Base-by-base conservation (phyloP, 1,140 invertebrate species). In the Polypedilum vanderplanki region DNA sequence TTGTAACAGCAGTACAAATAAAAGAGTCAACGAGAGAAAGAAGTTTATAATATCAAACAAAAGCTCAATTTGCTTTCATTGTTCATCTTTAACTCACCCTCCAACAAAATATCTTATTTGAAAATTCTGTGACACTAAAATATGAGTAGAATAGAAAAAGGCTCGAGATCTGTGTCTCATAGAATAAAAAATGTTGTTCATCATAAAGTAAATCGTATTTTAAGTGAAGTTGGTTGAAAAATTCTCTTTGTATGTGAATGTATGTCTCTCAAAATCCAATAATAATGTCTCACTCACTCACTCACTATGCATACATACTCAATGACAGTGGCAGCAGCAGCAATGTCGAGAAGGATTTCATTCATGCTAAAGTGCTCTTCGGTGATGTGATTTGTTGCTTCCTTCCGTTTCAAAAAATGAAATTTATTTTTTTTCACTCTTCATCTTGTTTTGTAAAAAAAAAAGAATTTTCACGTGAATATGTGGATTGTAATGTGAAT, bases 191-290 rank as follows among this genome's bases (percentile, higher is more conserved):
- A n/a, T 57, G 46, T 57, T 57, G 12, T n/a, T n/a, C 12, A 57
- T 57, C 46, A 57, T 57, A 57, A 57, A 57, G 46, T 57, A 57
- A 57, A 57, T 57, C 46, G 46, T 12, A 57, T 57, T 57, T 57
- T 57, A 57, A 57, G 46, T 57, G 46, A 57, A 57, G 46, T 15
- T 57, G 12, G 12, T 57, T 15, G 12, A n/a, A n/a, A 4, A 57
- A 4, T 57, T 57, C 15, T 57, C n/a, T 57, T 15, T 57, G 24
- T 33, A 33, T 33, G 24, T 33, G 24, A 33, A 5, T 5, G 24
- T 33, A 33, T 33, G 7, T n/a, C n/a, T 15, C n/a, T 57, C 46
- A n/a, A 57, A 12, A 57, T 57, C 10, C 46, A 57, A 57, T 57
- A 57, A n/a, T 57, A 57, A n/a, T 57, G 4, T 57, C 46, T n/a